A percentile compares a stretch with the other conserved stretches of the same genome.
Evolutionary conservation across 2,797 vertebrate species (phyloP).

Genomic region (Semotilus atromaculatus): DNA sequence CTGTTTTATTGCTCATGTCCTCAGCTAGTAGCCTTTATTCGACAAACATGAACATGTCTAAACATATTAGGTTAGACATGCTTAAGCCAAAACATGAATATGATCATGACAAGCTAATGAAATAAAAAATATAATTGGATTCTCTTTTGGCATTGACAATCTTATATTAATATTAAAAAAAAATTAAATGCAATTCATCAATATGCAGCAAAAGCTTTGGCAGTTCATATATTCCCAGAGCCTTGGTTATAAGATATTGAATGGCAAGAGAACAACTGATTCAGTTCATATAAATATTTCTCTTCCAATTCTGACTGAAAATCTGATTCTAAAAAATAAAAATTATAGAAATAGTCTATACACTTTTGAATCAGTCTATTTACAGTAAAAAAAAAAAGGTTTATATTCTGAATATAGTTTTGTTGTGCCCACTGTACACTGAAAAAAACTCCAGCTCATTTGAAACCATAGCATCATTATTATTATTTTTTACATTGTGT

Average conservation of each 20-base stretch:
- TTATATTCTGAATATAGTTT: conserved; percentile 82
- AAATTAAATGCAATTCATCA: conserved; percentile 56
- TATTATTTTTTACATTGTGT: conserved; percentile 49
- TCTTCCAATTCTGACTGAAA: conserved; percentile 63
- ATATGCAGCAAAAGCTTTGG: conserved; percentile 59
- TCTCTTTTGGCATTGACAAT: conserved; percentile 59
- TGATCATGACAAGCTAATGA: conserved; percentile 59
- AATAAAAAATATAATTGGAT: conserved; percentile 59
- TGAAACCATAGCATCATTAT: conserved; percentile 51
- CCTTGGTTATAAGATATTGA: conserved; percentile 57
- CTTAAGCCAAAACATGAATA: conserved; percentile 53
- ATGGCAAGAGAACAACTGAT: conserved; percentile 62
- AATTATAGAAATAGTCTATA: conserved; percentile 79
- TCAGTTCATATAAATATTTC: conserved; percentile 63
- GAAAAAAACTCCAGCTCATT: conserved; percentile 30
- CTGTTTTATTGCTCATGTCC: conserved; percentile 58
- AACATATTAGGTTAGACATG: conserved; percentile 37
- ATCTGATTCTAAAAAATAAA: conserved; percentile 75
- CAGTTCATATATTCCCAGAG: conserved; percentile 66
- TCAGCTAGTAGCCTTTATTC: conserved; percentile 28
- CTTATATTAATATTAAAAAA: conserved; percentile 64
- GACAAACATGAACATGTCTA: conserved; percentile 35
- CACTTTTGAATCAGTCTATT: conserved; percentile 79
- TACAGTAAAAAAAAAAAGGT: conserved; percentile 79
- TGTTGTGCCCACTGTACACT: conserved; percentile 62